Evolutionary conservation across 92 coral and sea anemone genomes (phyloP).

Genomic region (Ricordea florida): DNA sequence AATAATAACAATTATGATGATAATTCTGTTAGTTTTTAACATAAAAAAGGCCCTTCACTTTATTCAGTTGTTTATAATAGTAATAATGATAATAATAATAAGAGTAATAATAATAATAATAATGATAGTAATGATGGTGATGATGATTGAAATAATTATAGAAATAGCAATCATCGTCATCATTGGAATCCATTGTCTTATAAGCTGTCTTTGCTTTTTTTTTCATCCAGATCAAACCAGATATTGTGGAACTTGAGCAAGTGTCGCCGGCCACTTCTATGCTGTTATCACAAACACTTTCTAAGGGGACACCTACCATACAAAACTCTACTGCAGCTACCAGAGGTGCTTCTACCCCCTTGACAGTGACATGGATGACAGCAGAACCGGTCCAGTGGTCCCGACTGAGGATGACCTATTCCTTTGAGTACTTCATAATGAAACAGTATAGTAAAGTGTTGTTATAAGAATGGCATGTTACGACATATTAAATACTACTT

Average conservation of each 20-base stretch:
- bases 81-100: too few species aligned
- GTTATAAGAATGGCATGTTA: slow-evolving; percentile 15
- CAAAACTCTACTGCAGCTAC: slow-evolving; percentile 46
- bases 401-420: slow-evolving; percentile 92
- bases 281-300: slow-evolving; percentile 46
- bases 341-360: slow-evolving; percentile 57
- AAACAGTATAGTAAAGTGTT: slow-evolving; percentile 94
- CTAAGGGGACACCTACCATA: slow-evolving; percentile 28
- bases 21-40: too few species aligned
- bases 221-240: slow-evolving; percentile 44
- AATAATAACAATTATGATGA: too few species aligned
- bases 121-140: too few species aligned
- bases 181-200: too few species aligned
- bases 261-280: slow-evolving; percentile 74
- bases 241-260: slow-evolving; percentile 51
- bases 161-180: too few species aligned
- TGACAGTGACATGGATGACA: slow-evolving; percentile 76
- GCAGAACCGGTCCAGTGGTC: slow-evolving; percentile 99
- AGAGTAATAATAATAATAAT: too few species aligned
- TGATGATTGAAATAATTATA: too few species aligned
- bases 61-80: too few species aligned
- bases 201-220: neutral
- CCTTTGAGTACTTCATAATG: slow-evolving; percentile 96
- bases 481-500: neutral
- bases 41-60: too few species aligned